phyloP scores from a whole-genome alignment of 2,888 invertebrate genomes.

The Arctia plantaginis region DNA sequence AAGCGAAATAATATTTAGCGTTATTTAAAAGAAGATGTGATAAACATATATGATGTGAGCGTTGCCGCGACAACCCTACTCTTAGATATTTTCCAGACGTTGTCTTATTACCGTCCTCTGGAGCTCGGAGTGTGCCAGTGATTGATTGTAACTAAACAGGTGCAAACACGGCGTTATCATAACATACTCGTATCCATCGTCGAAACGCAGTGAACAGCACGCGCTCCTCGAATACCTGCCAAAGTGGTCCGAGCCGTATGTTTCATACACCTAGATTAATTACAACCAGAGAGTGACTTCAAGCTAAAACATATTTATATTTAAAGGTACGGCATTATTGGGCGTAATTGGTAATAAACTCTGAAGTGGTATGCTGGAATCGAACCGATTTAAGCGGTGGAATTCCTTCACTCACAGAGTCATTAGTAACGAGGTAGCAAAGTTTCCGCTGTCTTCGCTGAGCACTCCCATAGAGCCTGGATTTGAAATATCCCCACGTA shows the following conservation, averaged over 20 bases:
- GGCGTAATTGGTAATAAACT: no score
- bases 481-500: neutral
- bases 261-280: neutral
- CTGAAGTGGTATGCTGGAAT: neutral
- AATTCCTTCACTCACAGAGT: neutral
- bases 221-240: neutral
- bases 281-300: neutral
- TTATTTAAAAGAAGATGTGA: neutral
- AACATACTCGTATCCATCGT: slow-evolving; percentile 16
- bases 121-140: slow-evolving; percentile 7
- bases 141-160: slow-evolving; percentile 26
- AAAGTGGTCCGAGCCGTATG: neutral
- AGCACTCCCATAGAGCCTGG: no score
- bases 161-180: slow-evolving; percentile 27
- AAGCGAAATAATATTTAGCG: neutral
- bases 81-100: slow-evolving; percentile 26
- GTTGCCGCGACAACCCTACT: slow-evolving; percentile 11
- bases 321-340: no score
- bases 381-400: neutral
- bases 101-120: slow-evolving; percentile 14
- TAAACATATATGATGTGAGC: neutral
- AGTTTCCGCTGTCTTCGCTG: no score
- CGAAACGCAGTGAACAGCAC: neutral
- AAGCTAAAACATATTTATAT: no score
- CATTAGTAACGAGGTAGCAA: neutral